Conservation (phyloP, 1,140 invertebrate species). For the Carcinoscorpius rotundicauda region DNA sequence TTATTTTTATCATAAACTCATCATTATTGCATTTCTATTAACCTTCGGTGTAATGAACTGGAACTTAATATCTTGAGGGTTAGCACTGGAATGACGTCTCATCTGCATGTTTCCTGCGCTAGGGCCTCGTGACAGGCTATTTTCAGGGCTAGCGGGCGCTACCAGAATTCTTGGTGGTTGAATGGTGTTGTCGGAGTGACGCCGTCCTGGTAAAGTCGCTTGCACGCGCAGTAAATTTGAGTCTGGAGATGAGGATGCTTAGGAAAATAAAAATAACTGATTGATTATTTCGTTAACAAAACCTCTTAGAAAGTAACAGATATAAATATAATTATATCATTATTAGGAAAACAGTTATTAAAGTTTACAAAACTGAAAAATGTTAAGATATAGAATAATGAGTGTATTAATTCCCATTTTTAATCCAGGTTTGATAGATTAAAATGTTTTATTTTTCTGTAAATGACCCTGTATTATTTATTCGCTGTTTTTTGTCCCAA, state of each 20-base stretch:
- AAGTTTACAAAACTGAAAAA: neutral
- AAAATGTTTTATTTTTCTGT: too few species aligned
- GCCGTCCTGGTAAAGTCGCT: conserved; percentile 56
- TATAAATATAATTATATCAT: neutral
- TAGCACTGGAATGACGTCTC: conserved; percentile 23
- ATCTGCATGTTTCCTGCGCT: conserved; percentile 13
- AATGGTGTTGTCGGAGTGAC: conserved; percentile 79
- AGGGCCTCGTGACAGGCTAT: conserved; percentile 12
- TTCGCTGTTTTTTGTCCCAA: too few species aligned
- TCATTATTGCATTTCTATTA: too few species aligned
- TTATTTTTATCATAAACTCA: too few species aligned
- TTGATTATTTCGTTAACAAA: too few species aligned
- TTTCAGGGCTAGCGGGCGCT: conserved; percentile 22
- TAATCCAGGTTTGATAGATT: too few species aligned
- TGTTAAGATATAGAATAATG: too few species aligned
- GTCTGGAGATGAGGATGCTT: conserved; percentile 58
- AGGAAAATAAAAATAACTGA: conserved; percentile 29
- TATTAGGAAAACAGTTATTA: too few species aligned
- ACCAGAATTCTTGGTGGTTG: conserved; percentile 55
- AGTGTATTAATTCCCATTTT: too few species aligned
- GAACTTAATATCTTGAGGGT: conserved; percentile 17
- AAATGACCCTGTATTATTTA: too few species aligned
- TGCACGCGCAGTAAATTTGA: conserved; percentile 72
- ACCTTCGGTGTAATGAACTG: conserved; percentile 7
- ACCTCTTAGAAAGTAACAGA: neutral